Percentiles rank a stretch among this genome's conserved stretches.
Evolutionary conservation across 2,113 vertebrate species (phyloP).

Genomic region (Clupea harengus): DNA sequence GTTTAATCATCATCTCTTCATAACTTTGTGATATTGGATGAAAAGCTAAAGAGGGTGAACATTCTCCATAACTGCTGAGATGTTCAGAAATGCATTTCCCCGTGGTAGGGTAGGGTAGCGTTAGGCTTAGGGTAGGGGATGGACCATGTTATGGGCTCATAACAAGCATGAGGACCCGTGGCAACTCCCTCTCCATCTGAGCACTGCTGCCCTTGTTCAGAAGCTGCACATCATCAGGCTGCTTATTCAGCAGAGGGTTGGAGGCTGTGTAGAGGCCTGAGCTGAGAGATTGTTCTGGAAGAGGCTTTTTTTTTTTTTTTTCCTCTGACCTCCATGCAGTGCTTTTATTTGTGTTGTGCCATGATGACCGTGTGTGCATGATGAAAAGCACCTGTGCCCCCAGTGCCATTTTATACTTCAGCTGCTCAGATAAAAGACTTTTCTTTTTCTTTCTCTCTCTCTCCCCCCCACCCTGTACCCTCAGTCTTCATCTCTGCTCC

Average conservation of each 20-base stretch:
- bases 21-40: not conserved
- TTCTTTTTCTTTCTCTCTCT: not conserved
- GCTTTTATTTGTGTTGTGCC: not conserved
- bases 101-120: no score
- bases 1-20: not conserved
- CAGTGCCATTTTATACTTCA: not conserved
- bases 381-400: not conserved
- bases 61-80: not conserved
- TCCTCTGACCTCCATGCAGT: no score
- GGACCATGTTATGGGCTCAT: not conserved
- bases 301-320: not conserved
- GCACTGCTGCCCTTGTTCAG: not conserved
- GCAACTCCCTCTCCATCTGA: not conserved
- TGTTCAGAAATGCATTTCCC: not conserved
- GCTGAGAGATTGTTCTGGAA: conserved; percentile 18
- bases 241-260: conserved; percentile 19
- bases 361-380: not conserved
- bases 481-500: not conserved
- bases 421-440: not conserved
- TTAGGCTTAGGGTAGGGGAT: no score
- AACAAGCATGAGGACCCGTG: not conserved
- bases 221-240: not conserved
- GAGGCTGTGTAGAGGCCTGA: not conserved
- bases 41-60: not conserved
- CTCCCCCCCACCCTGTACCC: not conserved